Base-by-base conservation (phyloP, 2,888 invertebrate species). In the Tachina grossa region DNA sequence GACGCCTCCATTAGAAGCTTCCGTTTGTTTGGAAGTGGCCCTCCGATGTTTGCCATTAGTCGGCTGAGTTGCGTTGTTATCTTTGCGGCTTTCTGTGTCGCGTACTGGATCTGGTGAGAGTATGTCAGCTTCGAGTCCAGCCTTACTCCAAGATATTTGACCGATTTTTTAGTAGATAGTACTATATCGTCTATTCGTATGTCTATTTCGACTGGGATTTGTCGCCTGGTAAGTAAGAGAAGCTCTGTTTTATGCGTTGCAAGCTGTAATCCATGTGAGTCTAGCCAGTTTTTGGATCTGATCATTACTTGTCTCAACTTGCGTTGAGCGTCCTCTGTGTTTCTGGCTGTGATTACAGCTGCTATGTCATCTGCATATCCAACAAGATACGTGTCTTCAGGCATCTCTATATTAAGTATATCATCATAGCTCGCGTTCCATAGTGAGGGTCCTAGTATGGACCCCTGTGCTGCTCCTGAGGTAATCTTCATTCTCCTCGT, bases 101-200 rank as follows among this genome's bases (percentile, higher is more conserved):
- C 22, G 22, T 22, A 22, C 49, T 61, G 11, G 1, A 61, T 59
- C 16, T 74, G 61, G 10, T 13, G 8, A n/a, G 31, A 14, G 19
- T 31, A 76, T 1, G 31, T 66, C 2, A 76, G 57, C 49, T 66
- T 76, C 2, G 66, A n/a, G 10, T 66, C 45, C 13, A 76, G 43
- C 31, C 65, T 55, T 13, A 65, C 45, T 9, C 65, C 55, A 9
- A 76, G 76, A n/a, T 66, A 76, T 9, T 55, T 76, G 3, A 76
- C 19, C 10, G 76, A n/a, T 55, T 16, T 16, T 13, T 66, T 19
- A 2, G 47, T 76, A 4, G 13, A 22, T 2, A 66, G 41, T 11
- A 65, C 45, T 8, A 39, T 76, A 10, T 76, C 55, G 14, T 22
- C 22, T 22, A 22, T 2, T 1, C 2, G 22, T 2, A 22, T 22